Percentiles rank a stretch among this genome's conserved stretches.
Evolutionary conservation across 1,140 invertebrate species (phyloP).

Genomic region (Nixonia krombeini): DNA sequence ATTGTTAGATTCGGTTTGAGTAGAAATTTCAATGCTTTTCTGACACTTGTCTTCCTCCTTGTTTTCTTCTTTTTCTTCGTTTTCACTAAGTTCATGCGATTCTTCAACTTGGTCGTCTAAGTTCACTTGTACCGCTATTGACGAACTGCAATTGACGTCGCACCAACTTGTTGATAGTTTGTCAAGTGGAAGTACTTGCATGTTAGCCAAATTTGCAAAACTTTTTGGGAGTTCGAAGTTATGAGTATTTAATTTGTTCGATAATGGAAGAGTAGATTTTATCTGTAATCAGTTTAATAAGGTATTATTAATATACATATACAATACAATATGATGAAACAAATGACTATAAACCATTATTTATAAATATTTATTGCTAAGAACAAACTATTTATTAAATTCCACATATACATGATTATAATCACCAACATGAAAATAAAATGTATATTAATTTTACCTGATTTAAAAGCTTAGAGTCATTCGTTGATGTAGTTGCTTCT

Average conservation of each 20-base stretch:
- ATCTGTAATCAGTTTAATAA: too few relatives aligned
- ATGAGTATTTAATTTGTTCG: conserved; percentile 38
- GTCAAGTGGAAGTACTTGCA: conserved; percentile 65
- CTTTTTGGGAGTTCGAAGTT: conserved; percentile 63
- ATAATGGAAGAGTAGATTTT: conserved; percentile 12
- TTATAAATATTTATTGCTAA: too few relatives aligned
- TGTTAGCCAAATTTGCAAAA: conserved; percentile 59
- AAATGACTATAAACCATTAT: too few relatives aligned
- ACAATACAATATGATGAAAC: too few relatives aligned
- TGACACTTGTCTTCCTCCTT: conserved; percentile 43
- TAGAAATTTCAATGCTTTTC: conserved; percentile 71
- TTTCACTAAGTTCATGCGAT: conserved; percentile 11
- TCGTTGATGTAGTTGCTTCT: not conserved
- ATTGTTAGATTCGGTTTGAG: conserved; percentile 69
- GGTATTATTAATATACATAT: too few relatives aligned
- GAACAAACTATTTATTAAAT: too few relatives aligned
- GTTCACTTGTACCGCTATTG: conserved; percentile 76
- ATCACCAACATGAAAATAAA: too few relatives aligned
- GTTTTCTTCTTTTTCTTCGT: conserved; percentile 12
- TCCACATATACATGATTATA: too few relatives aligned
- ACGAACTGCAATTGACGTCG: conserved; percentile 68
- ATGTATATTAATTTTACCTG: too few relatives aligned
- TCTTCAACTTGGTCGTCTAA: conserved; percentile 60
- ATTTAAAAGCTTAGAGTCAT: too few relatives aligned
- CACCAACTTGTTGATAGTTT: conserved; percentile 67